Conservation (phyloP, 2,113 vertebrate species). For the Aphyosemion australe region DNA sequence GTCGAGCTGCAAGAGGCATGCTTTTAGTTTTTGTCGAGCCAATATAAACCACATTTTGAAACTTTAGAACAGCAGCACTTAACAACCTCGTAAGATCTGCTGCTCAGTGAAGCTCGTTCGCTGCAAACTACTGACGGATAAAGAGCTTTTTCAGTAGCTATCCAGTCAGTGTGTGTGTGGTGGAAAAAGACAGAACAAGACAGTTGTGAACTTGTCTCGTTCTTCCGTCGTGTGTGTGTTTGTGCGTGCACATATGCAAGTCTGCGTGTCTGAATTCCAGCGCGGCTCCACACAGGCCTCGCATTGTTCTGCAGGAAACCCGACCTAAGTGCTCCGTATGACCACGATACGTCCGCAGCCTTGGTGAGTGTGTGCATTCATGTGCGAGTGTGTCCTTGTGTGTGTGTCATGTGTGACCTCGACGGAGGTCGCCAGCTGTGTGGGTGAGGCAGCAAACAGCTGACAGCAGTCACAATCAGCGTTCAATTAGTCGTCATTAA, state of each 20-base stretch:
- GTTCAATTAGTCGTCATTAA: slow-evolving; percentile 43
- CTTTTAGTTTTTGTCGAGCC: neutral
- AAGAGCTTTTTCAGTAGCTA: slow-evolving; percentile 41
- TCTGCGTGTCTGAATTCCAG: slow-evolving; percentile 68
- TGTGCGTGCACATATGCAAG: slow-evolving; percentile 44
- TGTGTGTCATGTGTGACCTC: slow-evolving; percentile 71
- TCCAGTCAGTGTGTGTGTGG: slow-evolving; percentile 10
- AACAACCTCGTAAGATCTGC: slow-evolving; percentile 20
- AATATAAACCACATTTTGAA: slow-evolving; percentile 3
- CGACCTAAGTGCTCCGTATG: slow-evolving; percentile 65
- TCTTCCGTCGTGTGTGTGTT: slow-evolving; percentile 39
- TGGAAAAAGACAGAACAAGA: slow-evolving; percentile 48
- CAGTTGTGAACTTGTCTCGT: slow-evolving; percentile 38
- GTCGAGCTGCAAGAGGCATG: neutral
- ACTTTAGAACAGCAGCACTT: slow-evolving; percentile 3
- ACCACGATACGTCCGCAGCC: slow-evolving; percentile 67
- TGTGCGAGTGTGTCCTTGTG: slow-evolving; percentile 32
- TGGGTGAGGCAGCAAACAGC: slow-evolving; percentile 66
- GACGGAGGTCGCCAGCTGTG: slow-evolving; percentile 77
- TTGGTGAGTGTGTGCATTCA: slow-evolving; percentile 35
- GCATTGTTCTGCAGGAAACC: slow-evolving; percentile 81
- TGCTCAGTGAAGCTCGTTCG: slow-evolving; percentile 29
- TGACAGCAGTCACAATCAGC: slow-evolving; percentile 51
- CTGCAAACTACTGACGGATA: slow-evolving; percentile 42
- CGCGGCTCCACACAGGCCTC: slow-evolving; percentile 69